These are phyloP conservation scores for Oscheius onirici DNA, from an alignment of 2,888 invertebrate genomes.

Conservation along the genomic window DNA sequence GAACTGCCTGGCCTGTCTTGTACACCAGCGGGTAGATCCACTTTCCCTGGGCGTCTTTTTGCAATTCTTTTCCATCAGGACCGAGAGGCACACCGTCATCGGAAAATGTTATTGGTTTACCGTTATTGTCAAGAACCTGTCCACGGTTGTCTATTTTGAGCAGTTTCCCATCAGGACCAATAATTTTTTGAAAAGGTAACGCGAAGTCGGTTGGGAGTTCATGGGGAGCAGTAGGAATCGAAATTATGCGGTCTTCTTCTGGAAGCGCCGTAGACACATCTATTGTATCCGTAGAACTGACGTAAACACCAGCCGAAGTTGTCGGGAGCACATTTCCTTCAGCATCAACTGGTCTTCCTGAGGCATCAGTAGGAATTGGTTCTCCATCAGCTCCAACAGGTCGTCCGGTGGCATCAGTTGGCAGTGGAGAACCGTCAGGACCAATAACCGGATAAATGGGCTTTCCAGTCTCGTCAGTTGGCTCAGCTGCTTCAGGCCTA, in stretches of 20 bases:
- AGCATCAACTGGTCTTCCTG: conserved; percentile 36
- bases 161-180: conserved; percentile 49
- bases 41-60: conserved; percentile 57
- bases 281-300: conserved; percentile 30
- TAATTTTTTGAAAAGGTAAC: conserved; percentile 46
- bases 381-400: conserved; percentile 52
- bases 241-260: conserved; percentile 24
- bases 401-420: conserved; percentile 53
- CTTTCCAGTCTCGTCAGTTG: conserved; percentile 37
- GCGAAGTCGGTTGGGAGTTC: not conserved
- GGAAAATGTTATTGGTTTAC: conserved; percentile 49
- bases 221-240: not conserved
- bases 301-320: conserved; percentile 39
- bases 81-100: conserved; percentile 54
- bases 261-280: conserved; percentile 2
- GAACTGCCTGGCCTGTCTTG: conserved; percentile 48
- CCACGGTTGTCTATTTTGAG: conserved; percentile 13
- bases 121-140: conserved; percentile 47
- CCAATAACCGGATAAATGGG: conserved; percentile 42
- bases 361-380: conserved; percentile 38
- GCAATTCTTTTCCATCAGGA: conserved; percentile 54
- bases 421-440: conserved; percentile 43
- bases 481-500: conserved; percentile 44
- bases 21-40: conserved; percentile 63
- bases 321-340: conserved; percentile 51